Conservation (phyloP, 2,797 vertebrate species). For the Smutsia gigantea region DNA sequence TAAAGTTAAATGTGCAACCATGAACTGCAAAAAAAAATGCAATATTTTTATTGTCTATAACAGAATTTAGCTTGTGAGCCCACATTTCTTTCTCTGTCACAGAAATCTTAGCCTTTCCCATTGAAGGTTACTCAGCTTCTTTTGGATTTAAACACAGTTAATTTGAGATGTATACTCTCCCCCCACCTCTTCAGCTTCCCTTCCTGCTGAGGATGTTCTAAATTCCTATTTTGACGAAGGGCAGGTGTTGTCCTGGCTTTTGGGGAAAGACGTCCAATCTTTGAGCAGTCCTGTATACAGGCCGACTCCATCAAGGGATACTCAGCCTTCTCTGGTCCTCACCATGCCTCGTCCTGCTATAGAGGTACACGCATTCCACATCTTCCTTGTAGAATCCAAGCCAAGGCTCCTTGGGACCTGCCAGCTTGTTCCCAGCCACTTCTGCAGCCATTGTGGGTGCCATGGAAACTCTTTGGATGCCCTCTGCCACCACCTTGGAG, state of each 20-base stretch:
- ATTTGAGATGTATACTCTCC: neutral
- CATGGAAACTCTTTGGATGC: neutral
- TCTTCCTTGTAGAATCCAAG: neutral
- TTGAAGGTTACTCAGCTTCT: neutral
- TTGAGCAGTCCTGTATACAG: neutral
- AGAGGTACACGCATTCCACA: neutral
- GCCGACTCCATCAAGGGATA: accelerated
- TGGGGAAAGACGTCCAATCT: neutral
- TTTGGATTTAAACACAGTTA: neutral
- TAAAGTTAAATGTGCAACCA: neutral
- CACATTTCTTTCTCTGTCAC: neutral
- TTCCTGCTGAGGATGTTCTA: neutral
- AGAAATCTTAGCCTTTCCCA: conserved; percentile 34
- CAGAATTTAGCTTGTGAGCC: neutral
- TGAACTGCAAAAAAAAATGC: neutral
- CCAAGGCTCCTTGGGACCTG: neutral
- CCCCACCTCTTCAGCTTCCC: neutral
- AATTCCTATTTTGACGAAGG: neutral
- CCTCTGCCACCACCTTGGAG: neutral
- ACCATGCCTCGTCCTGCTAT: neutral
- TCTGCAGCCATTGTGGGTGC: neutral
- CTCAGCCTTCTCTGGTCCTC: neutral
- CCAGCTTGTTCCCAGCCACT: neutral
- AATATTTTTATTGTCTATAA: neutral
- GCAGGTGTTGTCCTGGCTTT: neutral